Base-by-base conservation (phyloP, 1,140 invertebrate species). In the Danaus plexippus region DNA sequence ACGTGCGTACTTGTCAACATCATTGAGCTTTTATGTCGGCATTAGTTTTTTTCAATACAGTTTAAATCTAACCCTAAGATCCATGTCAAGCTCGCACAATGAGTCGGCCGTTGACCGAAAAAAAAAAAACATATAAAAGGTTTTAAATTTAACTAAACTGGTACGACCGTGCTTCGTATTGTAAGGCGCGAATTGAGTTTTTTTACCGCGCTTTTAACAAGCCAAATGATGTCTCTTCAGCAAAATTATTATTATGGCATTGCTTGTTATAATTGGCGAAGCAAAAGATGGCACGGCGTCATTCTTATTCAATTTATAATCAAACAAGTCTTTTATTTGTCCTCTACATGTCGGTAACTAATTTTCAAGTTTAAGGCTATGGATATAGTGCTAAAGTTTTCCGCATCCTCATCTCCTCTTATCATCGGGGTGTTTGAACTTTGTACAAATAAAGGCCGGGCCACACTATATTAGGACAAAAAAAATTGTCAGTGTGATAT, bases 41-140 rank as follows among this genome's bases (percentile, higher is more conserved):
- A 46, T 53, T 53, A 22, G 48, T 18, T 50, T 49, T 56, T 55
- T 64, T 63, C 65, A 59, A 52, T 60, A 52, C 51, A 40, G 42
- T 46, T 56, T 54, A 64, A 57, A 59, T 66, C 64, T 76, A 80
- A 77, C 74, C 75, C 77, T 69, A 75, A 64, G 60, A 78, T 75
- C 60, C 70, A 75, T 81, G 73, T 82, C 75, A 82, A 73, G 59
- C 73, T 63, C 32, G 52, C 60, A 77, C 73, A 77, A 77, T 79
- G 70, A 74, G 71, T 72, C 68, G 80, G 80, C 66, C 80, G 66
- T 80, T 85, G 79, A 82, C 81, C 77, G 77, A 78, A 75, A 75
- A 75, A 81, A 78, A 77, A 81, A 77, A 76, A 61, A 72, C 70
- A 73, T 32, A 32, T 6, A 32, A 32, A 32, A 32, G 22, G 22